A percentile compares a stretch with the other conserved stretches of the same genome.
These are phyloP conservation scores for Oscheius myriophilus DNA, from an alignment of 2,888 invertebrate genomes.

Conservation along the genomic window DNA sequence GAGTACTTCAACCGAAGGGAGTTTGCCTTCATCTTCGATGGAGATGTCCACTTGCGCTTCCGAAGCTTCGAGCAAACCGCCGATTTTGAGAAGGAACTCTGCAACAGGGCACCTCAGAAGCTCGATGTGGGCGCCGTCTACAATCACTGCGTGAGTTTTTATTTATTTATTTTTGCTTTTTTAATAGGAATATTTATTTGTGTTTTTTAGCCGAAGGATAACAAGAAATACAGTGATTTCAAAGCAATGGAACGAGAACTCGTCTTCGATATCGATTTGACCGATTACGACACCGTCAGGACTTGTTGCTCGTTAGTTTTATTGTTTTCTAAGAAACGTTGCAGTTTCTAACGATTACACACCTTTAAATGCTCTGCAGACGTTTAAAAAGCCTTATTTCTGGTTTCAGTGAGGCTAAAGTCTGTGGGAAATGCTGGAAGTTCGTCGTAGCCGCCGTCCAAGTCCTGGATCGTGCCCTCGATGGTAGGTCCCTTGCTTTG, in stretches of 20 bases:
- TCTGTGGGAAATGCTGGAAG: slow-evolving; percentile 95
- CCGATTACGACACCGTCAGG: slow-evolving; percentile 96
- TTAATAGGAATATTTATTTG: slow-evolving; percentile 13
- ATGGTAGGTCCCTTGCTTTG: no score
- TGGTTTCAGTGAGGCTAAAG: slow-evolving; percentile 80
- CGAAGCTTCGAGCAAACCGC: slow-evolving; percentile 83
- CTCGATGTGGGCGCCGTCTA: slow-evolving; percentile 96
- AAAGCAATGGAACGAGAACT: slow-evolving; percentile 84
- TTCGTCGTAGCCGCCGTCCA: slow-evolving; percentile 92
- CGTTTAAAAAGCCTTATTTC: no score
- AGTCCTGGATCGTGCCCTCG: slow-evolving; percentile 85
- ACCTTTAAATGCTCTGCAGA: neutral
- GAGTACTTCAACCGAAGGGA: slow-evolving; percentile 78
- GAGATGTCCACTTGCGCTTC: slow-evolving; percentile 91
- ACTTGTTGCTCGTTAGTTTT: slow-evolving; percentile 78
- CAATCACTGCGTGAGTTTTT: slow-evolving; percentile 65
- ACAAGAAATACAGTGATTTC: slow-evolving; percentile 72
- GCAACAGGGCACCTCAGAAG: slow-evolving; percentile 85
- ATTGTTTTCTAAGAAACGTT: neutral
- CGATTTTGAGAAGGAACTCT: slow-evolving; percentile 84
- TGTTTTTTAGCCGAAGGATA: slow-evolving; percentile 75
- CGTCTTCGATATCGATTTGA: slow-evolving; percentile 98
- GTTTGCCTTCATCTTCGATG: slow-evolving; percentile 90
- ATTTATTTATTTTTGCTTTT: no score
- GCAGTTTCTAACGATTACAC: neutral